Evolutionary conservation across 2,797 vertebrate species (phyloP), one percentile per base, ranked within the genome.

Genomic region (Sylvia borin): DNA sequence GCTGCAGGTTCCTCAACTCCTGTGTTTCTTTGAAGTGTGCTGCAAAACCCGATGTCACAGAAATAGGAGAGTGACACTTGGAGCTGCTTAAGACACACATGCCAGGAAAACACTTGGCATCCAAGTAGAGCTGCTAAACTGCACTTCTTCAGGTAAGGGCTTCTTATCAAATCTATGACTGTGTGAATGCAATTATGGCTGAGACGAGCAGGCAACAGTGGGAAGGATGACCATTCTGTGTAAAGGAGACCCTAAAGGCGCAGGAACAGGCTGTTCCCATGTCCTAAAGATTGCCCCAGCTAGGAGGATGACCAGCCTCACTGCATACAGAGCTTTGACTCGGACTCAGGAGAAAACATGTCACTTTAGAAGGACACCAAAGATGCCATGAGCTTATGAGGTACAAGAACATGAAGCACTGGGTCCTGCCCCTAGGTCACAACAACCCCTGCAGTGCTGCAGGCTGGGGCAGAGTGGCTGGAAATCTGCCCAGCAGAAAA

Each of bases 101-200:
- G 24, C 16, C 54, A 11, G 25, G 27, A 87, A 67, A 20, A 43
- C 25, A 48, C 4, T 22, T 7, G 36, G 10, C 50, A 48, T 20
- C 14, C 65, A 68, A 57, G 6, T 2, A 40, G 11, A 60, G 22
- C 25, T 86, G n/a, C 16, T 10, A 31, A 70, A 67, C 13, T 25
- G n/a, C n/a, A n/a, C 40, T 15, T 20, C 50, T 47, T 64, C 36
- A 71, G 19, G 31, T 16, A 27, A 55, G 10, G 11, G 57, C 22
- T 62, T 51, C 53, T 51, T 40, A 31, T 42, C 21, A 71, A 81
- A 82, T 13, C 32, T 45, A 32, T 65, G 17, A 3, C 70, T 26
- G 1, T 1, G 1, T 42, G 57, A 67, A 38, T n/a, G 24, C 18
- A 22, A 11, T 9, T 12, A 2, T 2, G 2, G 48, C 48, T 17